Evolutionary conservation across 1,140 invertebrate genomes (phyloP).

Genomic region (Drosophila grimshawi): DNA sequence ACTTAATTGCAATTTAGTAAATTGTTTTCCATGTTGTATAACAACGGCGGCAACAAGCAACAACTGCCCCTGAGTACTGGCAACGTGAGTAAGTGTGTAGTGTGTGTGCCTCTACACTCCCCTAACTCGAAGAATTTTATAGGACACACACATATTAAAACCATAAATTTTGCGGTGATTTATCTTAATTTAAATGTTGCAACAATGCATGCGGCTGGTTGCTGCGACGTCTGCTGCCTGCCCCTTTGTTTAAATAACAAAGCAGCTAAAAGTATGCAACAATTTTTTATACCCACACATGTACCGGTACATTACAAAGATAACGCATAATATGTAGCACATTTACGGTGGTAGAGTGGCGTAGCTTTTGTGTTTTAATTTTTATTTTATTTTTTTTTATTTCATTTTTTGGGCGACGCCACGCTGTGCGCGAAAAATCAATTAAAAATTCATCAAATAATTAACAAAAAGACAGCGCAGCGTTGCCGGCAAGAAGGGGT

Average conservation of each 20-base stretch:
- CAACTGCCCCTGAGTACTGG: conserved; percentile 16
- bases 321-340: conserved; percentile 39
- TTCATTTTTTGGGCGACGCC: conserved; percentile 48
- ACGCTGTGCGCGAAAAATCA: conserved; percentile 83
- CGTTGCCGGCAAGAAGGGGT: conserved; percentile 61
- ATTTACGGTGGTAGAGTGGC: conserved; percentile 48
- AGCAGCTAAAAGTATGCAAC: conserved; percentile 79
- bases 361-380: conserved; percentile 47
- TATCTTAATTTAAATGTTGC: conserved; percentile 85
- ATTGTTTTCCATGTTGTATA: conserved; percentile 84
- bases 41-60: conserved; percentile 77
- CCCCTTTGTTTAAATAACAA: conserved; percentile 82
- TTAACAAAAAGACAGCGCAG: conserved; percentile 78
- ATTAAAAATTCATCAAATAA: conserved; percentile 84
- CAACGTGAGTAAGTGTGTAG: too few relatives aligned
- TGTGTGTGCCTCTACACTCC: conserved; percentile 2
- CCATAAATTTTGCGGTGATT: conserved; percentile 84
- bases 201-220: conserved; percentile 72
- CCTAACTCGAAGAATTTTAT: neutral
- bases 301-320: too few relatives aligned
- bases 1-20: conserved; percentile 84
- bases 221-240: conserved; percentile 53
- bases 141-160: conserved; percentile 73
- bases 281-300: conserved; percentile 49
- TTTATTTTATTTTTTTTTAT: conserved; percentile 43